Evolutionary conservation across 2,888 invertebrate genomes (phyloP).

Genomic region (Congeria kusceri): DNA sequence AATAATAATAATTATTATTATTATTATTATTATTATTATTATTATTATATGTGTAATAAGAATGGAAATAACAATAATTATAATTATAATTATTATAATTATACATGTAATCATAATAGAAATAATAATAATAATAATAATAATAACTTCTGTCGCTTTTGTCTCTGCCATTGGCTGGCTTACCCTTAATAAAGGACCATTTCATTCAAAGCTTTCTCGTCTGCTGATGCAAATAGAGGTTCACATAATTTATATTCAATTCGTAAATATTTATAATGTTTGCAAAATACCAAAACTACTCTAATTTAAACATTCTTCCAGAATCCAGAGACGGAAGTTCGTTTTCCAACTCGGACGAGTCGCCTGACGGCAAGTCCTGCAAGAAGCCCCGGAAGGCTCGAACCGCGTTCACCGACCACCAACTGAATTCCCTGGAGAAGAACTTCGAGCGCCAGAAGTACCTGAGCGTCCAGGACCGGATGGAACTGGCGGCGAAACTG

Average conservation of each 20-base stretch:
- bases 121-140: too few species aligned
- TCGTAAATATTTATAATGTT: too few species aligned
- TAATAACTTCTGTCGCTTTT: too few species aligned
- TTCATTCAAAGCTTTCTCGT: too few species aligned
- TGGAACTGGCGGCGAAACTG: constrained; percentile 98
- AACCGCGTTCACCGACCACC: constrained; percentile 99
- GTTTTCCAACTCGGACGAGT: constrained; percentile 23
- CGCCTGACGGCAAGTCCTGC: constrained; percentile 18
- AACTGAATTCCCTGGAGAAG: constrained; percentile 95
- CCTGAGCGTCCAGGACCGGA: constrained; percentile 92
- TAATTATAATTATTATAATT: neutral
- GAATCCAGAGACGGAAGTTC: constrained; percentile 53
- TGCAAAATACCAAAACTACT: too few species aligned
- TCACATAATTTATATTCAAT: too few species aligned
- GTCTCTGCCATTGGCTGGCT: too few species aligned
- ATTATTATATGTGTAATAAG: neutral
- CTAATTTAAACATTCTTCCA: too few species aligned
- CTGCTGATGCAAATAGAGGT: too few species aligned
- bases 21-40: neutral
- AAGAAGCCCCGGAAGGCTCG: constrained; percentile 98
- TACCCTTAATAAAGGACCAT: too few species aligned
- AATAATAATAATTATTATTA: neutral
- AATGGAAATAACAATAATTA: neutral
- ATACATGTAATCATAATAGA: neutral
- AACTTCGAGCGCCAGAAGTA: constrained; percentile 98